Evolutionary conservation across 2,888 invertebrate genomes (phyloP), one percentile per base, ranked within the genome.

Genomic region (Cantharis rufa): DNA sequence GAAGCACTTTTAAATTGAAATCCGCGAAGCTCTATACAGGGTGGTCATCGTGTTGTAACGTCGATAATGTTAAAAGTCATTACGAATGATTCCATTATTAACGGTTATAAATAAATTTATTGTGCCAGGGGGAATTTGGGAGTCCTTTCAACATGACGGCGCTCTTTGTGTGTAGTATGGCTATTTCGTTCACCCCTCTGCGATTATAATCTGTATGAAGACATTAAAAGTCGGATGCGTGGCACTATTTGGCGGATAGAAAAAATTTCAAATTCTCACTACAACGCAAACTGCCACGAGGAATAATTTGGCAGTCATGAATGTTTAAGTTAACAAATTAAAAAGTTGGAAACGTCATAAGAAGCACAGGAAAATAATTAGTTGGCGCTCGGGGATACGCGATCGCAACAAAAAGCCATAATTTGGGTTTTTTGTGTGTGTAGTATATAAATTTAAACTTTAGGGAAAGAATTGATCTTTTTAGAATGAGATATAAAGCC

Each of bases 311-410:
- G 27, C 62, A 64, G 71, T 71, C 71, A 71, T 66, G 66, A 48
- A 68, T 64, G 48, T 28, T 72, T 72, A 72, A 21, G 32, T 64
- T 72, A 72, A 72, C 72, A 72, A 66, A 72, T 72, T 66, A 72
- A 72, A 72, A 18, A 18, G 13, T 32, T 66, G 16, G 18, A 72
- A 48, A 68, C 18, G 72, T 32, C 15, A 66, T 64, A 72, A 63
- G 66, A 72, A 48, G 32, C 28, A 48, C n/a, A 18, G 24, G 61
- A 68, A 28, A 72, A 72, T 72, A 72, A 72, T 72, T 72, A 72
- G 68, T 48, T 10, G 9, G 10, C 15, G 66, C 72, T 48, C 66
- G 18, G n/a, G 24, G 68, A 24, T 32, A 18, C 24, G n/a, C 16
- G 18, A 21, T 66, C 24, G 24, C 16, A 18, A 63, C 16, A 66